phyloP scores from a whole-genome alignment of 2,797 vertebrate species.

The Macropodus opercularis region DNA sequence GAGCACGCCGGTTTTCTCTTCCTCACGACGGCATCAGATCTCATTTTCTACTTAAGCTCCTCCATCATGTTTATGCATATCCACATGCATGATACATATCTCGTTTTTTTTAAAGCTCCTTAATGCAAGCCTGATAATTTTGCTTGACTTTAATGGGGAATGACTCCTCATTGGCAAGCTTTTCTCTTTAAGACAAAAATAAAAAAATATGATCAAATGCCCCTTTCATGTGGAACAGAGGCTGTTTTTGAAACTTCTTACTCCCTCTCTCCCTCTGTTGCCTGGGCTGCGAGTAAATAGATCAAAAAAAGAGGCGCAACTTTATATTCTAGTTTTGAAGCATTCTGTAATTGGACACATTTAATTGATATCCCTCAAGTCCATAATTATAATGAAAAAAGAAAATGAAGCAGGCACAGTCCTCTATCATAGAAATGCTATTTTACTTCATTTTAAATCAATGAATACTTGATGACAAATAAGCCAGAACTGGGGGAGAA shows the following conservation, averaged over 20 bases:
- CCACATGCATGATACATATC: conserved; percentile 88
- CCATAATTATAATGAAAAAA: conserved; percentile 72
- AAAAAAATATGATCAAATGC: conserved; percentile 82
- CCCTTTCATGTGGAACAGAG: conserved; percentile 81
- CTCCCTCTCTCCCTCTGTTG: conserved; percentile 70
- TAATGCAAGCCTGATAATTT: conserved; percentile 85
- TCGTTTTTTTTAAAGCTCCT: conserved; percentile 78
- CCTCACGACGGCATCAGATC: conserved; percentile 85
- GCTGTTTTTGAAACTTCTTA: conserved; percentile 81
- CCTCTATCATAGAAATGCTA: conserved; percentile 44
- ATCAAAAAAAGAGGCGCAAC: conserved; percentile 76
- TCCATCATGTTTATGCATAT: conserved; percentile 89
- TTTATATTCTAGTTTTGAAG: conserved; percentile 78
- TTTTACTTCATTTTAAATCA: conserved; percentile 52
- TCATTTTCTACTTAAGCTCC: conserved; percentile 89
- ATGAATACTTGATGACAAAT: conserved; percentile 58
- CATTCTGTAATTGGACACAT: conserved; percentile 80
- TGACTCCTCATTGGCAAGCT: conserved; percentile 81
- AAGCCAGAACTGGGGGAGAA: conserved; percentile 37
- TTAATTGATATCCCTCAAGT: conserved; percentile 81
- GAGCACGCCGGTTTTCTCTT: conserved; percentile 81
- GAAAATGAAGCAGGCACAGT: conserved; percentile 45
- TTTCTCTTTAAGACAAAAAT: conserved; percentile 81
- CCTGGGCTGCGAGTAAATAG: conserved; percentile 77
- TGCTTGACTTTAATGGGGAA: conserved; percentile 83